Evolutionary conservation across 2,797 vertebrate genomes (phyloP).

Genomic region (Halcyon badia): DNA sequence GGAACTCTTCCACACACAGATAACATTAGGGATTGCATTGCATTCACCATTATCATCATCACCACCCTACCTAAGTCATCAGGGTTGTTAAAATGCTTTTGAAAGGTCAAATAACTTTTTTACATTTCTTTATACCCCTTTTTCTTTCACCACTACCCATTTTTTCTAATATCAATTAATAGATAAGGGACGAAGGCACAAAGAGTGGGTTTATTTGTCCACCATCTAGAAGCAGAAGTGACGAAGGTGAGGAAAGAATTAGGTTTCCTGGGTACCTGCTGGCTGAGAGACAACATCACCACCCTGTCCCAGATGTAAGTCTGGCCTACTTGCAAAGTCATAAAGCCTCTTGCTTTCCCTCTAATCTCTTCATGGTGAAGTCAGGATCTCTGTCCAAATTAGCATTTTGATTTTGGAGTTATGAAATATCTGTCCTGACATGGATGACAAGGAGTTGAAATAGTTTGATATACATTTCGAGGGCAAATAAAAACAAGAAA

Average conservation of each 20-base stretch:
- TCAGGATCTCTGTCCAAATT: neutral
- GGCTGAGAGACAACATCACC: neutral
- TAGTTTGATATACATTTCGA: neutral
- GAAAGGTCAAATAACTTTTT: neutral
- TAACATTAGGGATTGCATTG: neutral
- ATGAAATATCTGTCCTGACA: conserved; percentile 1
- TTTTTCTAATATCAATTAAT: neutral
- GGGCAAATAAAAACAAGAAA: neutral
- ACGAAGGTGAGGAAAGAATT: neutral
- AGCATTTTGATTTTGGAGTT: neutral
- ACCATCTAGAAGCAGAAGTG: neutral
- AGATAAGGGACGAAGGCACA: neutral
- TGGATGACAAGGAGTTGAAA: neutral
- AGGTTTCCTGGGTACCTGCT: neutral
- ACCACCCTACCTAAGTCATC: neutral
- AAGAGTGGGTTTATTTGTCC: neutral
- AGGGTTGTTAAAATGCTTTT: neutral
- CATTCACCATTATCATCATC: neutral
- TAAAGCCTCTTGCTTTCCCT: neutral
- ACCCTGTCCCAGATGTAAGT: neutral
- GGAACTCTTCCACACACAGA: neutral
- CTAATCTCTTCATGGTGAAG: neutral
- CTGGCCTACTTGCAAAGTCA: neutral
- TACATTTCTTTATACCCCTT: neutral
- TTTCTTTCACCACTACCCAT: neutral